Base-by-base conservation (phyloP, 2,113 vertebrate genomes). In the Misgurnus mizolepis region DNA sequence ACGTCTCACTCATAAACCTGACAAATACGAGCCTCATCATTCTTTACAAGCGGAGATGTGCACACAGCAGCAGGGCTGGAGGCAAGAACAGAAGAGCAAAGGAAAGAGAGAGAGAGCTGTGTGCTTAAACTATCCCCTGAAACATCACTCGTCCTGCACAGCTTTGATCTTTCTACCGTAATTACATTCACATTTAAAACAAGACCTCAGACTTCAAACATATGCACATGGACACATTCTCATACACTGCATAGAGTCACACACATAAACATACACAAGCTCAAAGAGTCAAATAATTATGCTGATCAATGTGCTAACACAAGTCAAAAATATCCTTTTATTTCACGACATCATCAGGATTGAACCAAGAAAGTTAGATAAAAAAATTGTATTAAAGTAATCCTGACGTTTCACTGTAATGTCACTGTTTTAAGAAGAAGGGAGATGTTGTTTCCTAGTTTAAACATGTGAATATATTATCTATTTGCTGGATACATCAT, bases 11-110 rank as follows among this genome's bases (percentile, higher is more conserved):
- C 95, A 96, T 98, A 97, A 98, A 98, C 95, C 97, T 95, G 96
- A 97, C 95, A 97, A 98, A 97, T 94, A 96, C 95, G 93, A 96
- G 95, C 96, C 96, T 97, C 96, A 96, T 98, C 95, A 97, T 96
- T 95, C 97, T 98, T 98, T 98, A 98, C 91, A 94, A 98, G 96
- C 94, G 93, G 95, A 95, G 95, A 97, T 97, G 96, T 95, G 96
- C 95, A 95, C 95, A 95, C 95, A 95, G 91, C 89, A 96, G 94
- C 93, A 93, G 93, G 95, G 96, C 95, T 94, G 91, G 94, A 96
- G 95, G 96, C 95, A 94, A 91, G 94, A 93, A 94, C 92, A 95
- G 94, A 95, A 95, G 34, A 76, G 81, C 58, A 50, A 93, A 94
- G 94, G 94, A 93, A 95, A 96, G 88, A 93, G 95, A 98, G 94